Conservation (phyloP, 2,888 invertebrate species). For the Icerya purchasi region DNA sequence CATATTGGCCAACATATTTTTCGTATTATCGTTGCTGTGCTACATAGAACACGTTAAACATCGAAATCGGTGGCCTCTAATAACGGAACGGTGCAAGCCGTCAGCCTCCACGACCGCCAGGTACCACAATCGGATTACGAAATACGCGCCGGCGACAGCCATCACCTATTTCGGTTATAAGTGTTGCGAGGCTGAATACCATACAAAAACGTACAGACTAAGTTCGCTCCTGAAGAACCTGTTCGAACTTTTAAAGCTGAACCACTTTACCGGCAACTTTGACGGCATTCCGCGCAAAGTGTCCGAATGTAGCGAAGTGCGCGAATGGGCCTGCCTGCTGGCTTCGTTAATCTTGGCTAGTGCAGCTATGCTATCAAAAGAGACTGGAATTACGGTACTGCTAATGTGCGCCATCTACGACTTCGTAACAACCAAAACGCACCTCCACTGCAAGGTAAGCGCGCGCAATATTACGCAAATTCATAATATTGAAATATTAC, state of each 20-base stretch:
- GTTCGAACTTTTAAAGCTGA: slow-evolving; percentile 11
- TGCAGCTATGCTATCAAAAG: slow-evolving; percentile 79
- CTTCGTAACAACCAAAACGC: slow-evolving; percentile 27
- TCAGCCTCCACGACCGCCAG: neutral
- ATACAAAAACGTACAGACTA: slow-evolving; percentile 7
- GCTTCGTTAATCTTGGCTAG: slow-evolving; percentile 36
- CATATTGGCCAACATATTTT: slow-evolving; percentile 73
- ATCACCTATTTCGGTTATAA: slow-evolving; percentile 10
- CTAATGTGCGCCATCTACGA: slow-evolving; percentile 79
- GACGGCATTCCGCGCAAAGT: slow-evolving; percentile 13
- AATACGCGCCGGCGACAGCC: neutral
- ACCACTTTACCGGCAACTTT: slow-evolving; percentile 11
- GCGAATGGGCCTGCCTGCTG: slow-evolving; percentile 24
- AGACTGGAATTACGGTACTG: slow-evolving; percentile 81
- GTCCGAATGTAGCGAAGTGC: slow-evolving; percentile 9
- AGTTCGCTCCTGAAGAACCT: slow-evolving; percentile 12
- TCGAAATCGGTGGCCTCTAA: slow-evolving; percentile 6
- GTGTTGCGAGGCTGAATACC: slow-evolving; percentile 11
- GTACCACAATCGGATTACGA: too few species aligned
- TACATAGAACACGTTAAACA: slow-evolving; percentile 52
- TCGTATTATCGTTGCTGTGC: slow-evolving; percentile 63
- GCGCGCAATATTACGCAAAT: too few species aligned
- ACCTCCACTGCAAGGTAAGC: slow-evolving; percentile 4
- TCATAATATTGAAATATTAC: too few species aligned
- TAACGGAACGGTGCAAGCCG: neutral